Evolutionary conservation across 2,888 invertebrate species (phyloP).

Genomic region (Lasioglossum morio): DNA sequence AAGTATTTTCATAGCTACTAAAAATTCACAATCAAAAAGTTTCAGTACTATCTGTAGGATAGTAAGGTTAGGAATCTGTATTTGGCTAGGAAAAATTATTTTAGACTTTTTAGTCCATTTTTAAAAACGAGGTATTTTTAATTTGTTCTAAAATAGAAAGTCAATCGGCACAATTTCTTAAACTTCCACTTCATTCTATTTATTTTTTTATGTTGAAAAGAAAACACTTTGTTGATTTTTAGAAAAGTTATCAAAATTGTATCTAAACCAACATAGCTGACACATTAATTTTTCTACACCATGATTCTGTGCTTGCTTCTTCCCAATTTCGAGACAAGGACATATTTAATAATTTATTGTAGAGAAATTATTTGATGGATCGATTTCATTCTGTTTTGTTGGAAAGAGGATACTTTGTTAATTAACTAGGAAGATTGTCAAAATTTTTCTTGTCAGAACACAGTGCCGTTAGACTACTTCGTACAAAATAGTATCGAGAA

Average conservation of each 20-base stretch:
- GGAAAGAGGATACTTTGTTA: not conserved
- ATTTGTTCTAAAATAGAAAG: too few species aligned
- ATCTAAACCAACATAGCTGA: not conserved
- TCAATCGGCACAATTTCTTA: too few species aligned
- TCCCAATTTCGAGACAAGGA: rapidly evolving
- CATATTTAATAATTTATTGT: not conserved
- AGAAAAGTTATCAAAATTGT: not conserved
- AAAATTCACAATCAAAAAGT: too few species aligned
- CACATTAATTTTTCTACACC: not conserved
- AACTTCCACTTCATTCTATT: too few species aligned
- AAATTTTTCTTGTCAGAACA: too few species aligned
- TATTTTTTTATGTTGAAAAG: not conserved
- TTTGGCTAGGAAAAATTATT: too few species aligned
- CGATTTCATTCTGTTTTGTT: not conserved
- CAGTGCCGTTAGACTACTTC: not conserved
- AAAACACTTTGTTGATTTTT: not conserved
- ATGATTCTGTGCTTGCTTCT: not conserved
- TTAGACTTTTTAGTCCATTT: too few species aligned
- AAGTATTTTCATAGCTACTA: too few species aligned
- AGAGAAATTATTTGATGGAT: not conserved
- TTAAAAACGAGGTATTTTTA: too few species aligned
- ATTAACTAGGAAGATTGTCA: not conserved
- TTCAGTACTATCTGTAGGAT: too few species aligned
- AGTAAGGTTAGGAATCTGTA: too few species aligned
- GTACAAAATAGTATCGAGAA: not conserved